phyloP scores from a whole-genome alignment of 2,113 vertebrate genomes.

The Solenodon paradoxus region DNA sequence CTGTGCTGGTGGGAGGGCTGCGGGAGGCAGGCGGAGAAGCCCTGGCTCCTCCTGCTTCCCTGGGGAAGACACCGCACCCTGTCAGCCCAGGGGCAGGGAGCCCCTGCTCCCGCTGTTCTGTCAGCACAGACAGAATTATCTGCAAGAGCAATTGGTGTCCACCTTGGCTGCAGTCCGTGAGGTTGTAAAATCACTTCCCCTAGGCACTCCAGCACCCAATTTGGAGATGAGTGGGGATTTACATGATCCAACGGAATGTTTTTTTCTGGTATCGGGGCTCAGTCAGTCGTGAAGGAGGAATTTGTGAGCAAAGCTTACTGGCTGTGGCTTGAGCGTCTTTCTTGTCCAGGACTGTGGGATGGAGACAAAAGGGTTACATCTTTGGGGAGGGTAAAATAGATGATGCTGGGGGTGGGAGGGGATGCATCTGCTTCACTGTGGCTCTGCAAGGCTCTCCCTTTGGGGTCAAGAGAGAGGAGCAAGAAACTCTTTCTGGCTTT shows the following conservation, averaged over 20 bases:
- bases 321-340: not conserved
- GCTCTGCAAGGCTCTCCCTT: not conserved
- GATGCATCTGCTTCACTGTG: not conserved
- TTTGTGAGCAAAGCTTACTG: conserved; percentile 49
- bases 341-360: not conserved
- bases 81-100: not conserved
- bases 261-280: conserved; percentile 41
- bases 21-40: not conserved
- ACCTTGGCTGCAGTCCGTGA: conserved; percentile 42
- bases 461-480: not conserved
- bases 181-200: conserved; percentile 57
- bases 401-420: not conserved
- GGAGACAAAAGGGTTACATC: not conserved
- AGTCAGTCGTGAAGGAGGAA: conserved; percentile 50
- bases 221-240: conserved; percentile 67
- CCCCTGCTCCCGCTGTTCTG: not conserved
- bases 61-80: not conserved
- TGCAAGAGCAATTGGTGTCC: not conserved
- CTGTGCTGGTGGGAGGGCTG: not conserved
- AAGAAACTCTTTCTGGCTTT: not conserved
- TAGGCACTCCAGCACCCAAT: conserved; percentile 58
- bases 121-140: not conserved
- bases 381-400: not conserved
- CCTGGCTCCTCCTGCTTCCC: not conserved
- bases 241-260: conserved; percentile 46